Conservation (phyloP, 2,113 vertebrate species). For the Epinephelus moara region DNA sequence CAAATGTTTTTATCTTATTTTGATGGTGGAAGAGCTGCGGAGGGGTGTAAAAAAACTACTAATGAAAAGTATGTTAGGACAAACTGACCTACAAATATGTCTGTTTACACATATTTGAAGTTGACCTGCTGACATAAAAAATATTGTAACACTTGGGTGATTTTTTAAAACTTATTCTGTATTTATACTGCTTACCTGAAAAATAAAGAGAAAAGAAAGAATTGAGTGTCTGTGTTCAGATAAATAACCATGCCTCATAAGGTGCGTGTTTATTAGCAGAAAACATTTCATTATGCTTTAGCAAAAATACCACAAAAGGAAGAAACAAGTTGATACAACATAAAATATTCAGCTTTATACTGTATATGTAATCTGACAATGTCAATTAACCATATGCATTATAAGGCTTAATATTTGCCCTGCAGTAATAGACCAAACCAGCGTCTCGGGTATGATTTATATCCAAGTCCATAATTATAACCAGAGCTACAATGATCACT, state of each 20-base stretch:
- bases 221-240: not conserved
- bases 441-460: not conserved
- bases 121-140: not conserved
- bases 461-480: not conserved
- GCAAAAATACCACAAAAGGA: constrained; percentile 15
- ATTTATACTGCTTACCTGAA: not conserved
- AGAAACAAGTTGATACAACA: not conserved
- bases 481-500: not conserved
- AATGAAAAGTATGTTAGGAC: not conserved
- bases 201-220: constrained; percentile 48
- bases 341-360: not conserved
- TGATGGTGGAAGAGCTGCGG: not conserved
- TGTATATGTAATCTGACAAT: not conserved
- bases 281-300: constrained; percentile 13
- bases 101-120: too few species aligned
- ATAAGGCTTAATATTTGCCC: not conserved
- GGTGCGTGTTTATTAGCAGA: constrained; percentile 42
- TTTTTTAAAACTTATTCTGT: not conserved
- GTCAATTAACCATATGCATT: not conserved
- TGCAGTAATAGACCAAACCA: constrained; percentile 1
- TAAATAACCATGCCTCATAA: not conserved
- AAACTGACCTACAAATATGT: not conserved
- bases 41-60: not conserved
- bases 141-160: not conserved
- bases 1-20: not conserved